phyloP scores from a whole-genome alignment of 2,797 vertebrate genomes.

The Danio aesculapii region DNA sequence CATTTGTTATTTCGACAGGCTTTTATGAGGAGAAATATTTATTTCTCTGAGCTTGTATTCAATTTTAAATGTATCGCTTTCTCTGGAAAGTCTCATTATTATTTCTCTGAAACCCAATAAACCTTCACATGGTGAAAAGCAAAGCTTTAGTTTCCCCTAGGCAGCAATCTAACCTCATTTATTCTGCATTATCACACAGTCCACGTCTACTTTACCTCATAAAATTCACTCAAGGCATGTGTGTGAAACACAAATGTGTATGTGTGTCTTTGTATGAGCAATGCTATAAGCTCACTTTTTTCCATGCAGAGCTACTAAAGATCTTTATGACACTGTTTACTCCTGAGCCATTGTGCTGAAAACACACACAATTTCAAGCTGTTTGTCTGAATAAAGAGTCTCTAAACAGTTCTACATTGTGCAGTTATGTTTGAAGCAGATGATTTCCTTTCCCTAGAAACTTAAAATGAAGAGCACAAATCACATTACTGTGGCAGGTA shows the following conservation, averaged over 20 bases:
- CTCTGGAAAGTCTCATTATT: slow-evolving; percentile 1
- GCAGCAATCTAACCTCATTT: slow-evolving; percentile 21
- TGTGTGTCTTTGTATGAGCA: slow-evolving; percentile 12
- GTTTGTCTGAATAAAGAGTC: background rate
- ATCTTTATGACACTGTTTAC: slow-evolving; percentile 6
- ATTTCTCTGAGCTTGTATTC: slow-evolving; percentile 7
- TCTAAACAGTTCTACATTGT: background rate
- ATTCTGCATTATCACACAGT: slow-evolving; percentile 12
- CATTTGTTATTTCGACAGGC: background rate
- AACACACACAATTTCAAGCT: background rate
- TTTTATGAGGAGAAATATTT: slow-evolving; percentile 24
- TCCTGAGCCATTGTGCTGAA: background rate
- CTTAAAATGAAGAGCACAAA: slow-evolving; percentile 16
- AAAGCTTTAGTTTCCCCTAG: background rate
- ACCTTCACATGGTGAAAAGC: background rate
- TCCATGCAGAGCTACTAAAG: background rate
- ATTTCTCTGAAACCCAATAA: slow-evolving; percentile 24
- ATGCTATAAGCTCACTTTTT: background rate
- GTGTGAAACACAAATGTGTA: background rate
- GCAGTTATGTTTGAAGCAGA: slow-evolving; percentile 1
- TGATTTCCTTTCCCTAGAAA: slow-evolving; percentile 13
- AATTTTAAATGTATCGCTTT: slow-evolving; percentile 4
- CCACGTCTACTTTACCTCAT: slow-evolving; percentile 20
- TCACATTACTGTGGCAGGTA: background rate
- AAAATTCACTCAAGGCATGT: slow-evolving; percentile 13